Evolutionary conservation across 2,797 vertebrate species (phyloP).

Genomic region (Enteromius paludinosus): DNA sequence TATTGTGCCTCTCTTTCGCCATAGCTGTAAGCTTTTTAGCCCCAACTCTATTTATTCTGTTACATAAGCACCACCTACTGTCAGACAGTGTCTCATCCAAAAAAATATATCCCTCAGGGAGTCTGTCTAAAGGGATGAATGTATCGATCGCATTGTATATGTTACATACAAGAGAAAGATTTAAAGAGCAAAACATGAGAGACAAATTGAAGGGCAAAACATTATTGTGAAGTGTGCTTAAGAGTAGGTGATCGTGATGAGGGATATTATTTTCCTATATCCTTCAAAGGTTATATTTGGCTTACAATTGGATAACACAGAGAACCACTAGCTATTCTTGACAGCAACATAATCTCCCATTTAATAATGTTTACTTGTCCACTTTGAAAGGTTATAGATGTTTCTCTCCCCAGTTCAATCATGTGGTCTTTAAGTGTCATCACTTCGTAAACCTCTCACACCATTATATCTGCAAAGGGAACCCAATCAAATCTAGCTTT

Average conservation of each 20-base stretch:
- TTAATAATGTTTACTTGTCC: neutral
- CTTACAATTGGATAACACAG: neutral
- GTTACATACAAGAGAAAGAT: neutral
- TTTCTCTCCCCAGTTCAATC: neutral
- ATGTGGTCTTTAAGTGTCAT: neutral
- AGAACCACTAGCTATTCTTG: constrained; percentile 1
- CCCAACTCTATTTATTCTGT: neutral
- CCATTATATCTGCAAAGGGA: neutral
- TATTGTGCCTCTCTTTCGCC: neutral
- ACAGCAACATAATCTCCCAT: constrained; percentile 5
- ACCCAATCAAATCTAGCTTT: neutral
- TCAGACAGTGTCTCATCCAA: neutral
- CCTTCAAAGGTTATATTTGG: neutral
- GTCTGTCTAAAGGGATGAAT: neutral
- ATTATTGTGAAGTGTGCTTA: neutral
- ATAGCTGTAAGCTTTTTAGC: neutral
- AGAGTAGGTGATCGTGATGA: neutral
- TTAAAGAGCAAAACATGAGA: neutral
- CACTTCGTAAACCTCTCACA: neutral
- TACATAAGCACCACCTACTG: too few relatives aligned
- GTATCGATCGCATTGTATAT: too few relatives aligned
- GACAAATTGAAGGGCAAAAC: neutral
- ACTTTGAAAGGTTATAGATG: neutral
- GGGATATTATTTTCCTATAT: neutral
- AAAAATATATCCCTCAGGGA: neutral